Percentiles rank a stretch among this genome's conserved stretches.
Evolutionary conservation across 2,888 invertebrate genomes (phyloP).

Genomic region (Dolichopus griseipennis): DNA sequence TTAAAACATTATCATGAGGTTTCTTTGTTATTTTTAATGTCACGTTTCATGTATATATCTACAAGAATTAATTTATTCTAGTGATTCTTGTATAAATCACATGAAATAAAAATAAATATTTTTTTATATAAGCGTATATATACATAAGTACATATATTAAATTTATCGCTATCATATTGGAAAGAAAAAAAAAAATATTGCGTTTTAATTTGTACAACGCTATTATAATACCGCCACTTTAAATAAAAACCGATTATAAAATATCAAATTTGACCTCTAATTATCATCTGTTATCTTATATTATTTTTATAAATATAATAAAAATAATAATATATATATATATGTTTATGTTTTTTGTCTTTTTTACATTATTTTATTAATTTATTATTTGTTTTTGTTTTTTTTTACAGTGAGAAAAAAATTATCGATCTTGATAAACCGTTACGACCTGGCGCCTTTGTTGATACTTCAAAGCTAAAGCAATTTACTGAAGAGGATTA

Average conservation of each 20-base stretch:
- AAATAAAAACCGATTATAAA: neutral
- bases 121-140: too few species aligned
- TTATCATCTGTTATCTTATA: neutral
- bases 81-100: too few species aligned
- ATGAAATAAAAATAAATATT: too few species aligned
- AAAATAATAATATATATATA: too few species aligned
- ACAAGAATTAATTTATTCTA: too few species aligned
- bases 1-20: too few species aligned
- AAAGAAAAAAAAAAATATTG: neutral
- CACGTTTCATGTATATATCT: too few species aligned
- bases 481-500: slow-evolving; percentile 49
- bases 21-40: too few species aligned
- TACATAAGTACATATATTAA: neutral
- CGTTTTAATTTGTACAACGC: neutral
- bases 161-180: neutral
- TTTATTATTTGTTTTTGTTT: slow-evolving; percentile 7
- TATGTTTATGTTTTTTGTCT: too few species aligned
- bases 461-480: slow-evolving; percentile 55
- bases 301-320: neutral
- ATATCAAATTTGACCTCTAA: slow-evolving; percentile 1
- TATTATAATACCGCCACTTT: neutral
- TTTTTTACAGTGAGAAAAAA: slow-evolving; percentile 50
- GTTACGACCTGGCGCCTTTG: slow-evolving; percentile 69
- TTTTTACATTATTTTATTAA: slow-evolving; percentile 8
- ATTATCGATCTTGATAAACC: slow-evolving; percentile 62